Base-by-base conservation (phyloP, 30 jellyfish, hydroid and myxozoan genomes). In the Pseudorhiza aurosa region DNA sequence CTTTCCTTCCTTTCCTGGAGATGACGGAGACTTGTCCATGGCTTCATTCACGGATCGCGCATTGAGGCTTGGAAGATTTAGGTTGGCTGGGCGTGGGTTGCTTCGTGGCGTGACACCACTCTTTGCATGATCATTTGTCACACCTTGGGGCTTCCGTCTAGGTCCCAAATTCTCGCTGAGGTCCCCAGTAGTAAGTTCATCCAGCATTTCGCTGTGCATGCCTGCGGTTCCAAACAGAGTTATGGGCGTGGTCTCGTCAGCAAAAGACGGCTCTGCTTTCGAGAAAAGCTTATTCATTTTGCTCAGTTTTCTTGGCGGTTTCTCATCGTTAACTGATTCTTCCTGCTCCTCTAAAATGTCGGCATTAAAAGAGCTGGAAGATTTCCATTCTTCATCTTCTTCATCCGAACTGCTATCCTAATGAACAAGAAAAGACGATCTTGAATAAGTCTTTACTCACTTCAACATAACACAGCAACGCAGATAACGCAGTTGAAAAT, bases 231-330 rank as follows among this genome's bases (percentile, higher is more conserved):
- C 91, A 42, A 80, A 80, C 1, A 84, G 91, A 2, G 91, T 80
- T 51, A 80, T 80, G n/a, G 91, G 91, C 18, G 91, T 80, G 8
- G 84, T 64, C 21, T 80, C 91, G 26, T 80, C 91, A 4, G 91
- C 91, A 27, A 62, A 64, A 4, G 91, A 21, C 17, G 59, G 77
- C 44, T 80, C 91, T 15, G 77, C 28, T 25, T 69, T 46, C 5
- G 91, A 46, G 40, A 80, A 70, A 77, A 72, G 51, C 21, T 12
- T 46, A 36, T 80, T 80, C 69, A 59, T 71, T 40, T 45, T 62
- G 64, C 59, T 33, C 8, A 50, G 9, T 62, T 45, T 80, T 39
- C 57, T 31, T 26, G 91, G 91, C 14, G 76, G 83, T 58, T 31
- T 28, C 33, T 65, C 84, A 14, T 80, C 91, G 3, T 50, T 43